These are phyloP conservation scores for Automeris io DNA, from an alignment of 2,888 invertebrate genomes.

Conservation along the genomic window DNA sequence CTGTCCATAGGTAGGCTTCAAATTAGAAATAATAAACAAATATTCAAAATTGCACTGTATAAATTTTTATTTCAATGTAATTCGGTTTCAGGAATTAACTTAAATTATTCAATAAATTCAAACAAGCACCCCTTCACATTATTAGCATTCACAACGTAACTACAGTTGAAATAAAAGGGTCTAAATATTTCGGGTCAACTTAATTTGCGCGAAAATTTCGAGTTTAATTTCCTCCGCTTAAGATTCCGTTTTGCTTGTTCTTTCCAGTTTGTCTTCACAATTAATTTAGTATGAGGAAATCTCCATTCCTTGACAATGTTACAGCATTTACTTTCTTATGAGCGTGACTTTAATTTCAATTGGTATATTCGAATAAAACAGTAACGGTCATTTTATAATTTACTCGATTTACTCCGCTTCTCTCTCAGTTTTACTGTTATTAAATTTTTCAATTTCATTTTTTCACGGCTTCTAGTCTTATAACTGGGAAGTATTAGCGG, in stretches of 20 bases:
- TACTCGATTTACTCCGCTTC: slow-evolving; percentile 12
- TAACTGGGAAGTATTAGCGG: too few species aligned
- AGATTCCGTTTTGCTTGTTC: slow-evolving; percentile 54
- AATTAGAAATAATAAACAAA: too few species aligned
- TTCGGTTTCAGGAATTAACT: slow-evolving; percentile 56
- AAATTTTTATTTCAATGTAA: slow-evolving; percentile 43
- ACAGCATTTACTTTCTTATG: slow-evolving; percentile 50
- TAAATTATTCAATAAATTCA: slow-evolving; percentile 71
- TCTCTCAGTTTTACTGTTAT: neutral
- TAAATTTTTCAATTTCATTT: too few species aligned
- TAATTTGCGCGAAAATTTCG: slow-evolving; percentile 56
- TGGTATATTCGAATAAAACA: slow-evolving; percentile 22
- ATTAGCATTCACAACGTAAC: slow-evolving; percentile 69
- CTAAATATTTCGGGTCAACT: slow-evolving; percentile 65
- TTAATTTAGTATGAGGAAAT: slow-evolving; percentile 69
- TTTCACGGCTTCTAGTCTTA: too few species aligned
- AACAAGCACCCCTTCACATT: slow-evolving; percentile 61
- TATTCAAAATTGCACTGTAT: slow-evolving; percentile 36
- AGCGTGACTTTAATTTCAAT: slow-evolving; percentile 38
- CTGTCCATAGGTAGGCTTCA: too few species aligned
- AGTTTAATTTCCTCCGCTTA: slow-evolving; percentile 55
- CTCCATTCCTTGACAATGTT: slow-evolving; percentile 61
- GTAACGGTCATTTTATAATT: slow-evolving; percentile 27
- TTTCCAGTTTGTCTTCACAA: slow-evolving; percentile 43
- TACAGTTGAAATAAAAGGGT: slow-evolving; percentile 64